Percentiles rank a stretch among this genome's conserved stretches.
Conservation (phyloP, 2,797 vertebrate genomes). For the Paratrypauchen microcephalus region DNA sequence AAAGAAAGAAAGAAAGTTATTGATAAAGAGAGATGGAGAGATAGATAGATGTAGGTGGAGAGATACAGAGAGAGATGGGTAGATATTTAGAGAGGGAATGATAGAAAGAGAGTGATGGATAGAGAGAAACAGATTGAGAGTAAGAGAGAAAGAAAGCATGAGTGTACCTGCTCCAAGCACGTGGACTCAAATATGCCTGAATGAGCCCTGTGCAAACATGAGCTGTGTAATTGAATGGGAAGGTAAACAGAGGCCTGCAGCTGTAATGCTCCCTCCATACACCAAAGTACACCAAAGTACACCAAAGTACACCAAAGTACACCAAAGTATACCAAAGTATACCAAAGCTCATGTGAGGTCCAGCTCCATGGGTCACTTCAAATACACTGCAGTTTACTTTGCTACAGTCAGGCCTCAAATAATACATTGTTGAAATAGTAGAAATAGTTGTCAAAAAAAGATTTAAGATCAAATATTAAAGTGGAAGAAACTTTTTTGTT, state of each 20-base stretch:
- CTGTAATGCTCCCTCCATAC: neutral
- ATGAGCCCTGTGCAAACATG: slow-evolving; percentile 35
- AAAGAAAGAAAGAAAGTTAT: no score
- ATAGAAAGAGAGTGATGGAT: neutral
- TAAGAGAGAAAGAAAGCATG: slow-evolving; percentile 23
- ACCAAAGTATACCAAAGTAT: neutral
- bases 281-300: slow-evolving; percentile 2
- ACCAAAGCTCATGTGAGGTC: slow-evolving; percentile 4
- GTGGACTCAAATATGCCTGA: slow-evolving; percentile 24
- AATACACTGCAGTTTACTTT: neutral
- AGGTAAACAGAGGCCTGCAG: slow-evolving; percentile 6
- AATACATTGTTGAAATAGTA: no score
- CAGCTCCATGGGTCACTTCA: neutral
- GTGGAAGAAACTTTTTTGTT: no score
- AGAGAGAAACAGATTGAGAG: neutral
- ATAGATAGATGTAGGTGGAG: no score
- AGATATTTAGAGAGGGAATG: neutral
- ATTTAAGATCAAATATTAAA: no score
- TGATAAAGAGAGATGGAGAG: no score
- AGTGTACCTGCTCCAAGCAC: slow-evolving; percentile 45
- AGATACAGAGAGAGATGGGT: neutral
- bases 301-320: neutral
- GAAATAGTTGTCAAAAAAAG: neutral
- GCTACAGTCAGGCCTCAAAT: neutral
- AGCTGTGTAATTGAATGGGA: slow-evolving; percentile 21